Conservation (phyloP, 2,888 invertebrate species). For the Drosophila silvestris region DNA sequence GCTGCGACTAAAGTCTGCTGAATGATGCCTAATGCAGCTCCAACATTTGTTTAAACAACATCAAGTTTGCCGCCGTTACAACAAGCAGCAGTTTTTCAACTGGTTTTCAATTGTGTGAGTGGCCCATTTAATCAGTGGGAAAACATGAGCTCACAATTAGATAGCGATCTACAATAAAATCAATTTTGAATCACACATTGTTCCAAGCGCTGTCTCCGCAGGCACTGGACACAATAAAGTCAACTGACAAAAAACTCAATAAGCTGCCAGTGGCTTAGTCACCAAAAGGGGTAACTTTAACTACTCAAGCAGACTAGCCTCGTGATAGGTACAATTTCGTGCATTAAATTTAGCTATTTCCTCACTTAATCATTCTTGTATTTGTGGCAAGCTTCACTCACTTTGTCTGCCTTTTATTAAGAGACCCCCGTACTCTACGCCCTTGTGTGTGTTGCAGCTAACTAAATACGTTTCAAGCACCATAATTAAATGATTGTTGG, state of each 20-base stretch:
- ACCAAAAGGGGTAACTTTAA: neutral
- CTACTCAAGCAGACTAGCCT: neutral
- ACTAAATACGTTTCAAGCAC: slow-evolving; percentile 60
- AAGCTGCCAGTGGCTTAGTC: slow-evolving; percentile 29
- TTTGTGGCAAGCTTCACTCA: neutral
- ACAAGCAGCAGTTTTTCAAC: slow-evolving; percentile 29
- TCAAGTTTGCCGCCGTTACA: slow-evolving; percentile 41
- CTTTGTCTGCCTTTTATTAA: neutral
- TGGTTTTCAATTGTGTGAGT: slow-evolving; percentile 28
- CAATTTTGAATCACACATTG: slow-evolving; percentile 59
- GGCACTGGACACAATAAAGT: slow-evolving; percentile 6
- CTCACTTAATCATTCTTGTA: neutral
- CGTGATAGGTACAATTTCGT: slow-evolving; percentile 2
- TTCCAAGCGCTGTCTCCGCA: slow-evolving; percentile 7
- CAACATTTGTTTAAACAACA: slow-evolving; percentile 38
- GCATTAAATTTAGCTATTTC: slow-evolving; percentile 14
- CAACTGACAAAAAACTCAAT: slow-evolving; percentile 13
- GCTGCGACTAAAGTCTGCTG: slow-evolving; percentile 13
- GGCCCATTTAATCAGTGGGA: slow-evolving; percentile 64
- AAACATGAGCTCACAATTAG: slow-evolving; percentile 59
- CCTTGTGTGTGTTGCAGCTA: slow-evolving; percentile 25
- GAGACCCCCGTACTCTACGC: slow-evolving; percentile 9
- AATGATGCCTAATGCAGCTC: slow-evolving; percentile 39
- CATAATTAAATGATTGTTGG: slow-evolving; percentile 77
- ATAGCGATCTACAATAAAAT: slow-evolving; percentile 57